Conservation (phyloP, 2,113 vertebrate genomes). For the Microcebus jonahi region DNA sequence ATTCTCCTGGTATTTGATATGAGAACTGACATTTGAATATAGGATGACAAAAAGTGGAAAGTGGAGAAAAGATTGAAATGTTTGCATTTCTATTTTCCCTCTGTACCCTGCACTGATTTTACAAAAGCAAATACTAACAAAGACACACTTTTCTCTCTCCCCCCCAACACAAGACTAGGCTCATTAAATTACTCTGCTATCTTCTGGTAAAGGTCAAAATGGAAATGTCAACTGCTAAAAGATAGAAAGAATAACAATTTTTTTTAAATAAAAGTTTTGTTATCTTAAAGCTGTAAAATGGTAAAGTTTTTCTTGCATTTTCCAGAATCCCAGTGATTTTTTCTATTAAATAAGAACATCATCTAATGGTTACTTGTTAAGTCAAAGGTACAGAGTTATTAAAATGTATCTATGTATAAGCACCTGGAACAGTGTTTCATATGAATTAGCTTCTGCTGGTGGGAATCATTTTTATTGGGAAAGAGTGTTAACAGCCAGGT, state of each 20-base stretch:
- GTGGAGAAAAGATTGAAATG: neutral
- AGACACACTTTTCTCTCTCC: neutral
- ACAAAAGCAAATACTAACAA: conserved; percentile 22
- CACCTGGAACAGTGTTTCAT: neutral
- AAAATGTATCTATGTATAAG: neutral
- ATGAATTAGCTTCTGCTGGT: neutral
- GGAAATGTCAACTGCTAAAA: conserved; percentile 1
- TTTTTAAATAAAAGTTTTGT: neutral
- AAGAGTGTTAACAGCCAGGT: neutral
- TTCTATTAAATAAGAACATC: neutral
- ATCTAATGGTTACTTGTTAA: conserved; percentile 24
- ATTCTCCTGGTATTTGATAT: neutral
- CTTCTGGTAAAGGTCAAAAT: neutral
- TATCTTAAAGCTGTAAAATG: conserved; percentile 6
- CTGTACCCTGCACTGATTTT: neutral
- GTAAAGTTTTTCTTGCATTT: neutral
- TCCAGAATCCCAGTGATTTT: neutral
- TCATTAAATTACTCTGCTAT: neutral
- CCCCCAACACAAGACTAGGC: neutral
- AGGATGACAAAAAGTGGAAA: neutral
- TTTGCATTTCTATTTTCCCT: neutral
- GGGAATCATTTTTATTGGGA: conserved; percentile 21
- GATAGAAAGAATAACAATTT: neutral
- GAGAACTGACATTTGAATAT: neutral
- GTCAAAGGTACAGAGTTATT: neutral